phyloP scores from a whole-genome alignment of 1,140 invertebrate species.

The Homarus americanus region DNA sequence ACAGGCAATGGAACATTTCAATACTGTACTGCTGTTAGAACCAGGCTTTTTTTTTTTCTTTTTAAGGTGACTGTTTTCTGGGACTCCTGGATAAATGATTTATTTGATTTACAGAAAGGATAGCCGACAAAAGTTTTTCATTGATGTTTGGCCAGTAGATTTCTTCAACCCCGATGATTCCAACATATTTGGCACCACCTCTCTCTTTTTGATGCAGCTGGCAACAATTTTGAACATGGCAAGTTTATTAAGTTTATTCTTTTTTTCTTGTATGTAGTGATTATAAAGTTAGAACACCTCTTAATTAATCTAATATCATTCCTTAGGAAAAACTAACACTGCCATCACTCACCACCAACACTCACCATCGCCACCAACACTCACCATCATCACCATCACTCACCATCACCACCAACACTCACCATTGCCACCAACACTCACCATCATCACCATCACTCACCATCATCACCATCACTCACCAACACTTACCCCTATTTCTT shows the following conservation, averaged over 20 bases:
- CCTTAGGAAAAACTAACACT: too few relatives aligned
- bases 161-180: conserved; percentile 88
- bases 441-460: too few relatives aligned
- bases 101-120: conserved; percentile 75
- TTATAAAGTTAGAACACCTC: not conserved
- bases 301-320: too few relatives aligned
- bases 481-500: too few relatives aligned
- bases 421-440: too few relatives aligned
- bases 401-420: too few relatives aligned
- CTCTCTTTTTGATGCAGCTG: conserved; percentile 96
- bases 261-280: not conserved
- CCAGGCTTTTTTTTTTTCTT: not conserved
- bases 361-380: too few relatives aligned
- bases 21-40: not conserved
- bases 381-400: too few relatives aligned
- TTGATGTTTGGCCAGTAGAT: conserved; percentile 98
- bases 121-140: conserved; percentile 83
- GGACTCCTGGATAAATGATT: too few relatives aligned
- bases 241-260: not conserved
- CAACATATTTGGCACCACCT: conserved; percentile 88
- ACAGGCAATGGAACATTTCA: not conserved
- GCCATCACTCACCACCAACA: too few relatives aligned
- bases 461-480: too few relatives aligned
- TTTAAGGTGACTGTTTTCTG: not conserved
- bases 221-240: conserved; percentile 98